These are phyloP conservation scores for Dysdera silvatica DNA, from an alignment of 1,140 invertebrate genomes.

Conservation along the genomic window DNA sequence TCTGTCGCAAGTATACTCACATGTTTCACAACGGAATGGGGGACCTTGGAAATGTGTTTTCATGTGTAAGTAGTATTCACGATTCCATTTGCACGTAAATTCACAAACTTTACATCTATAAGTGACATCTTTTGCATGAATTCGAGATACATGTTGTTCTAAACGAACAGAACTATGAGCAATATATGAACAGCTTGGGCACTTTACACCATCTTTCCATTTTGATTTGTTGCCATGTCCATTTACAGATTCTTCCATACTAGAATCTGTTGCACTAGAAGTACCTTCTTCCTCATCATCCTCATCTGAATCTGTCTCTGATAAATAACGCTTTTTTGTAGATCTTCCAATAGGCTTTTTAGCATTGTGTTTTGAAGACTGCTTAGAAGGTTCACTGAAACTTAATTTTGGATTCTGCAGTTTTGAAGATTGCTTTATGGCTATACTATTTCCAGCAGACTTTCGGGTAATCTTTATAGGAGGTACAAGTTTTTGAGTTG, in stretches of 20 bases:
- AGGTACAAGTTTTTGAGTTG: slow-evolving; percentile 16
- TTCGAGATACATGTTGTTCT: slow-evolving; percentile 49
- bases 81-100: slow-evolving; percentile 57
- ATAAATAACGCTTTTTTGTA: slow-evolving; percentile 17
- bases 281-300: slow-evolving; percentile 23
- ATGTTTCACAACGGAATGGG: slow-evolving; percentile 56
- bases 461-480: slow-evolving; percentile 20
- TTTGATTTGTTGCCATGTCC: slow-evolving; percentile 25
- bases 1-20: slow-evolving; percentile 49
- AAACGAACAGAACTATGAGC: slow-evolving; percentile 46
- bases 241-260: slow-evolving; percentile 25
- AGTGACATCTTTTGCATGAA: slow-evolving; percentile 53
- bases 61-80: slow-evolving; percentile 58
- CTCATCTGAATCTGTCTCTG: slow-evolving; percentile 20
- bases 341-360: slow-evolving; percentile 2
- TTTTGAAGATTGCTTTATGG: slow-evolving; percentile 10
- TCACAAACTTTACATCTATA: slow-evolving; percentile 56
- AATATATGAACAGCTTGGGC: slow-evolving; percentile 49
- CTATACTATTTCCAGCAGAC: slow-evolving; percentile 11
- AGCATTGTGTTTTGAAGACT: not conserved
- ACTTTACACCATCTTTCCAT: slow-evolving; percentile 43
- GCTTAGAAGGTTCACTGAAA: slow-evolving; percentile 8
- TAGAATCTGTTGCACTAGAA: slow-evolving; percentile 26
- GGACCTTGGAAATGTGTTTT: slow-evolving; percentile 56
- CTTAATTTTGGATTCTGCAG: slow-evolving; percentile 1